Evolutionary conservation across 1,140 invertebrate genomes (phyloP).

Genomic region (Macrosteles quadrilineatus): DNA sequence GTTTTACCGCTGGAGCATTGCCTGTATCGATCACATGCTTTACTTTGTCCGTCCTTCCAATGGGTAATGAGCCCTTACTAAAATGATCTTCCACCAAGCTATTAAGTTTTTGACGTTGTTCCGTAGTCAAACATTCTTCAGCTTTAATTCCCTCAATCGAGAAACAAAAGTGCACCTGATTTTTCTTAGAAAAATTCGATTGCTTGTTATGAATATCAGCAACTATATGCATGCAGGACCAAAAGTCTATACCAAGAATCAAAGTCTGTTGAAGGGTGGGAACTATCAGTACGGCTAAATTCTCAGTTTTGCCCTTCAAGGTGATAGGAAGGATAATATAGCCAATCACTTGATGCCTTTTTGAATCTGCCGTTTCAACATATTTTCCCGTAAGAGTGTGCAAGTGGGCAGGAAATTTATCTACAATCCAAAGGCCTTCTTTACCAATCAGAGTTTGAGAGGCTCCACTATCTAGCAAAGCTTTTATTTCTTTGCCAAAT

Average conservation of each 20-base stretch:
- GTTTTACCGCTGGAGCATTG: background rate
- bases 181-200: background rate
- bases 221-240: background rate
- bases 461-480: too few species aligned
- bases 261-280: background rate
- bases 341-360: background rate
- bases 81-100: background rate
- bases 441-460: background rate
- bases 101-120: background rate
- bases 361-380: conserved; percentile 2
- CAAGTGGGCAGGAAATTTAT: background rate
- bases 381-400: background rate
- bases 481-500: background rate
- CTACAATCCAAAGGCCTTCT: background rate
- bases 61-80: background rate
- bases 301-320: background rate
- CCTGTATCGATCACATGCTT: conserved; percentile 6
- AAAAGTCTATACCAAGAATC: background rate
- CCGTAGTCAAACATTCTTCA: background rate
- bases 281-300: background rate
- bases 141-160: background rate
- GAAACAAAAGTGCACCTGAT: background rate
- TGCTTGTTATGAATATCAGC: background rate
- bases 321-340: background rate
- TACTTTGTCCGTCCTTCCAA: background rate